These are phyloP conservation scores for Petrocephalus microphthalmus DNA, from an alignment of 2,113 vertebrate species.

Conservation along the genomic window DNA sequence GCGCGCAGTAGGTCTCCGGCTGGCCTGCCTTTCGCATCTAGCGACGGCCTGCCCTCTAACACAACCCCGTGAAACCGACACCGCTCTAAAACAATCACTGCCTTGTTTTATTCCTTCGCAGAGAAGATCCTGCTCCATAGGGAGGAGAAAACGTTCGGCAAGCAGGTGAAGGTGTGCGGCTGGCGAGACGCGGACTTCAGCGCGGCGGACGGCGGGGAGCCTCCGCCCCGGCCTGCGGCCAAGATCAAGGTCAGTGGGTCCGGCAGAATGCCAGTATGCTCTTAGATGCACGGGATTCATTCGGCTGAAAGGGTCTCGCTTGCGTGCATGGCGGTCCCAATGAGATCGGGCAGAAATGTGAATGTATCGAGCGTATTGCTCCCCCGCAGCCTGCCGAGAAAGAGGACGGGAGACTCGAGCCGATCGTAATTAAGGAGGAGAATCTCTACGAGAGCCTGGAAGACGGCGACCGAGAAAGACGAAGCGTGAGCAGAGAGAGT, in stretches of 20 bases:
- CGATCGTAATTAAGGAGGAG: slow-evolving; percentile 23
- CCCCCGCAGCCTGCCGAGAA: neutral
- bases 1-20: neutral
- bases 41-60: neutral
- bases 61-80: neutral
- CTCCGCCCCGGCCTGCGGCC: neutral
- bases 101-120: neutral
- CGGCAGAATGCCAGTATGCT: neutral
- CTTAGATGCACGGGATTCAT: neutral
- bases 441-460: neutral
- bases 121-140: neutral
- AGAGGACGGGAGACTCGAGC: neutral
- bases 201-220: neutral
- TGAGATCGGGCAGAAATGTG: neutral
- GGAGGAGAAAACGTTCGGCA: neutral
- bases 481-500: neutral
- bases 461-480: neutral
- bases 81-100: neutral
- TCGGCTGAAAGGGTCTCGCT: neutral
- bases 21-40: neutral
- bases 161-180: neutral
- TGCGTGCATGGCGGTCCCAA: neutral
- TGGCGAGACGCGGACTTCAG: neutral
- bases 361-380: neutral
- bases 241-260: neutral